Evolutionary conservation across 2,797 vertebrate genomes (phyloP), one percentile per base, ranked within the genome.

Genomic region (Benthosema pterotum): DNA sequence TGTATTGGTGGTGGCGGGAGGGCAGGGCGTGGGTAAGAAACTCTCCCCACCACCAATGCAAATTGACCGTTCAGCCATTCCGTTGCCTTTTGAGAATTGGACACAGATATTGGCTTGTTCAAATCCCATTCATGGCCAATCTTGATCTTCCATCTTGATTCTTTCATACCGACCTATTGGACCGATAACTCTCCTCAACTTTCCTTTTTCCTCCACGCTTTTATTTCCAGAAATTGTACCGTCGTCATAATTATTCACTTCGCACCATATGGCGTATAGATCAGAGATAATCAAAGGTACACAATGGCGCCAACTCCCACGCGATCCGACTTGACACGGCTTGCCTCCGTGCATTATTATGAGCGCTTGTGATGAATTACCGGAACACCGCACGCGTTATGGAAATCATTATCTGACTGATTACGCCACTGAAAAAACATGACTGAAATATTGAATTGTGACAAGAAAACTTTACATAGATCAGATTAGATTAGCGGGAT

Each of bases 391-490:
- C 28, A 13, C 18, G 42, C 46, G 67, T 67, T 19, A 25, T 5
- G 63, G 43, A 52, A 65, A 56, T 53, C 0, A 64, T 49, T 52
- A 60, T 28, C 45, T 46, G 45, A 46, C 12, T 46, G 45, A 46
- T 46, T 46, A 3, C 5, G 6, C 12, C 11, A 46, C 45, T 46
- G 45, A 46, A 46, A 9, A 46, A 46, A 13, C n/a, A 15, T 4
- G 43, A 11, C 19, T 3, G 45, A 15, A 46, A 46, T 46, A 46
- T 15, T 7, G 45, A 46, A 46, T 38, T 38, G 32, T 38, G 32
- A 38, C 32, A 25, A 25, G 22, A 38, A 38, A 46, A 15, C n/a
- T 46, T 15, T 15, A 46, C n/a, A 46, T 25, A 13, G 45, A 46
- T 13, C 45, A n/a, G 45, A 46, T 46, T 46, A 13, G 45, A 46